Base-by-base conservation (phyloP, 1,140 invertebrate genomes). In the Belonocnema kinseyi region DNA sequence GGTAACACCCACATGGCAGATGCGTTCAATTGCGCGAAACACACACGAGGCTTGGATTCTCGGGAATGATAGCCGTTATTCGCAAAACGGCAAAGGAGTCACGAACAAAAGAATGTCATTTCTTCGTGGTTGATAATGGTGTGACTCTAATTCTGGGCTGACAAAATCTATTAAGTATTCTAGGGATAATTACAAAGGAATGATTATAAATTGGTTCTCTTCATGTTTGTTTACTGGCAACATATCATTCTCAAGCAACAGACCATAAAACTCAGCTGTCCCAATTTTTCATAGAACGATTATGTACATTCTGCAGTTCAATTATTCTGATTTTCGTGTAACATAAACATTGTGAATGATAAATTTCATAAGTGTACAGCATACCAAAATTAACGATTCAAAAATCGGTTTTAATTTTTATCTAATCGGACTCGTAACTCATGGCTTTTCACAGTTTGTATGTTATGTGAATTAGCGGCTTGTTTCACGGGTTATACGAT, bases 1-100 rank as follows among this genome's bases (percentile, higher is more conserved):
- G 84, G 84, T 75, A 84, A 87, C 87, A 86, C 87, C 87, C 87
- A 88, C 87, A 84, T 82, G 82, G 86, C 87, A 88, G 86, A 88
- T 87, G 87, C 81, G 81, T 86, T 84, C 80, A 86, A 83, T 82
- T 75, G 82, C 82, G 82, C 77, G 83, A 74, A 80, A 76, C 77
- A 79, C 73, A 58, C 52, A 56, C 73, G 76, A 79, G 58, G 58
- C 80, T 81, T 80, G 80, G 82, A 81, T 83, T 81, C 79, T 54
- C 73, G 74, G 76, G 54, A 83, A 79, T 78, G 75, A 79, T 81
- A 61, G 58, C 16, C 19, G 5, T 21, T 58, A 26, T 2, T 61
- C 58, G 58, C 58, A 21, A 61, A 46, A 10, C 40, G 10, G 40
- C 40, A 46, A 54, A 33, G 58, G 58, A 61, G 26, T 14, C 58